Evolutionary conservation across 2,888 invertebrate species (phyloP).

Genomic region (Keiferia lycopersicella): DNA sequence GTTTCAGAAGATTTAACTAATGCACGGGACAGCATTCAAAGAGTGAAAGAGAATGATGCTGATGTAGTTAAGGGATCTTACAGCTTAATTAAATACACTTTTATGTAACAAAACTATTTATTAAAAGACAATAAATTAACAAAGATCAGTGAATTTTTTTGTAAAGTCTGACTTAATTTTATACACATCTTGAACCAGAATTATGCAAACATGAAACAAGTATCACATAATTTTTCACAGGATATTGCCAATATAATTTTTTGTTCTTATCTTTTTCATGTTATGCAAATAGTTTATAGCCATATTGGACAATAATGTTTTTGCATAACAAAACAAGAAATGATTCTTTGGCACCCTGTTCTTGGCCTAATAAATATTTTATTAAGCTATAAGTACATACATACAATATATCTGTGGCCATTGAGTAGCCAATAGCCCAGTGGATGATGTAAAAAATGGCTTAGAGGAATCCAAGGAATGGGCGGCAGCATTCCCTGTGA

Average conservation of each 20-base stretch:
- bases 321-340: no score
- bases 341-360: background rate
- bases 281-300: no score
- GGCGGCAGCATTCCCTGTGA: no score
- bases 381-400: no score
- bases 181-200: background rate
- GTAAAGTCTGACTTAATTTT: background rate
- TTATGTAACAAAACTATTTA: constrained; percentile 20
- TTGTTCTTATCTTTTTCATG: no score
- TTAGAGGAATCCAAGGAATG: no score
- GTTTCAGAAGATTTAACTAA: background rate
- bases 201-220: no score
- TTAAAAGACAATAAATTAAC: constrained; percentile 17
- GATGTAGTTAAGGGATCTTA: background rate
- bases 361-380: no score
- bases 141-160: constrained; percentile 5
- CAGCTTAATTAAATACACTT: constrained; percentile 14
- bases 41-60: background rate
- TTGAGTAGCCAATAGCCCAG: no score
- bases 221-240: no score
- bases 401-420: background rate
- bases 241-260: no score
- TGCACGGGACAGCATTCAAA: background rate
- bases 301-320: background rate
- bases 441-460: no score